These are phyloP conservation scores for Streptopelia turtur DNA, from an alignment of 2,797 vertebrate species.

Conservation along the genomic window DNA sequence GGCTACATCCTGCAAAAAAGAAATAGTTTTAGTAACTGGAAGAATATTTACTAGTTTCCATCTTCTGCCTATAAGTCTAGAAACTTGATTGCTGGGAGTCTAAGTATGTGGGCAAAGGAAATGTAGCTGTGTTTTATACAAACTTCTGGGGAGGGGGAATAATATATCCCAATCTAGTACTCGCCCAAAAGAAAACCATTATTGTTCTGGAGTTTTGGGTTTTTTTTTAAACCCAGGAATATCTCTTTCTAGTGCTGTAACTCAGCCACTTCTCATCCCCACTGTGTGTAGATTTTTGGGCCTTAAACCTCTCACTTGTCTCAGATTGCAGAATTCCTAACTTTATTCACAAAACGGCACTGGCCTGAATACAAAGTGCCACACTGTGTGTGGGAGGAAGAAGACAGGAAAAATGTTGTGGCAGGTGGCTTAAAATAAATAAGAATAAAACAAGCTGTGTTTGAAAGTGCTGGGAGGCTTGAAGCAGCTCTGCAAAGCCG, in stretches of 20 bases:
- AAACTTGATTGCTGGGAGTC: not conserved
- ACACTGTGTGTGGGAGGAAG: conserved; percentile 50
- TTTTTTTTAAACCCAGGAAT: not conserved
- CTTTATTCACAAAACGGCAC: conserved; percentile 41
- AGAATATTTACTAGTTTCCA: not conserved
- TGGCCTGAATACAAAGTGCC: conserved; percentile 55
- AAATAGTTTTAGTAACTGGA: not conserved
- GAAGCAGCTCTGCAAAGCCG: not conserved
- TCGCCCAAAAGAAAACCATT: not conserved
- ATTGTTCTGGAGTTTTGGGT: not conserved
- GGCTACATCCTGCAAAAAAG: not conserved
- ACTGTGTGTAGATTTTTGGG: not conserved
- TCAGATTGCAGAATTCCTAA: not conserved
- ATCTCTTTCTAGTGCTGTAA: conserved; percentile 1
- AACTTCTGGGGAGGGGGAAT: not conserved
- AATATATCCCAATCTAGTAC: not conserved
- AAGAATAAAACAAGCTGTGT: conserved; percentile 31
- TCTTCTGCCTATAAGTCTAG: not conserved
- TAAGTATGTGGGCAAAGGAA: not conserved
- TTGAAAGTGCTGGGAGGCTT: not conserved
- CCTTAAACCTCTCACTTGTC: not conserved
- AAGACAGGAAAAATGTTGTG: conserved; percentile 63
- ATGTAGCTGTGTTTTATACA: not conserved
- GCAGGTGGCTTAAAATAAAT: conserved; percentile 67
- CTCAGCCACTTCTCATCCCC: not conserved